A percentile compares a stretch with the other conserved stretches of the same genome.
phyloP scores from a whole-genome alignment of 92 coral and sea anemone genomes.

The Montipora capitata region DNA sequence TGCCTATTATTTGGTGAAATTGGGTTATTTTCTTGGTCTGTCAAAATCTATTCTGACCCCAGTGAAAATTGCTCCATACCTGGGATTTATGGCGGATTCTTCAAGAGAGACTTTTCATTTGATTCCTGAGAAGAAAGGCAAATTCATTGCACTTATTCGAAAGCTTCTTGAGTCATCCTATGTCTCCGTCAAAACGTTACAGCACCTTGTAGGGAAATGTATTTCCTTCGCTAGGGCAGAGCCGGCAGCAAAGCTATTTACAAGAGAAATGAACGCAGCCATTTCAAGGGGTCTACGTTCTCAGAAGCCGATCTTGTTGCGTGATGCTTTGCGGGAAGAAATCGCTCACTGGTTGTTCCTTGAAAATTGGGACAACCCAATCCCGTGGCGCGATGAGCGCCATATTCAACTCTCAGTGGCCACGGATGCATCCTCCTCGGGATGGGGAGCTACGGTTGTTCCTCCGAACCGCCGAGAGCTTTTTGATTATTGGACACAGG shows the following conservation, averaged over 20 bases:
- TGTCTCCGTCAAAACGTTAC: constrained; percentile 50
- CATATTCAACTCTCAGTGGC: constrained; percentile 52
- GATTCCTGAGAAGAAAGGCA: constrained; percentile 43
- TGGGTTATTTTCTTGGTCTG: no score
- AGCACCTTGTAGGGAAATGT: background rate
- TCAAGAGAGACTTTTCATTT: constrained; percentile 21
- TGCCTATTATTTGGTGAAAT: no score
- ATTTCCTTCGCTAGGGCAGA: no score
- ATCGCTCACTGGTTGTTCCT: constrained; percentile 38
- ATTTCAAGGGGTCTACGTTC: no score
- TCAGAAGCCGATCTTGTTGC: no score
- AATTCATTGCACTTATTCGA: constrained; percentile 41
- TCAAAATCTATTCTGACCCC: no score
- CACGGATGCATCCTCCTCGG: constrained; percentile 62
- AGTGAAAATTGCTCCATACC: background rate
- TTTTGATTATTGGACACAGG: constrained; percentile 50
- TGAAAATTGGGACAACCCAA: constrained; percentile 46
- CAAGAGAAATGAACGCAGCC: no score
- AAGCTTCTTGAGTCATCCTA: constrained; percentile 4
- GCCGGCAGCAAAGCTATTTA: no score
- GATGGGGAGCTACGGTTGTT: constrained; percentile 52
- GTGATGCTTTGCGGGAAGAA: no score
- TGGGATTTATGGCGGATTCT: no score
- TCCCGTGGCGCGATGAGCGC: constrained; percentile 60
- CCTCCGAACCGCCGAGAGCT: constrained; percentile 7